phyloP scores from a whole-genome alignment of 2,888 invertebrate species.

The Lasioglossum oenotherae region DNA sequence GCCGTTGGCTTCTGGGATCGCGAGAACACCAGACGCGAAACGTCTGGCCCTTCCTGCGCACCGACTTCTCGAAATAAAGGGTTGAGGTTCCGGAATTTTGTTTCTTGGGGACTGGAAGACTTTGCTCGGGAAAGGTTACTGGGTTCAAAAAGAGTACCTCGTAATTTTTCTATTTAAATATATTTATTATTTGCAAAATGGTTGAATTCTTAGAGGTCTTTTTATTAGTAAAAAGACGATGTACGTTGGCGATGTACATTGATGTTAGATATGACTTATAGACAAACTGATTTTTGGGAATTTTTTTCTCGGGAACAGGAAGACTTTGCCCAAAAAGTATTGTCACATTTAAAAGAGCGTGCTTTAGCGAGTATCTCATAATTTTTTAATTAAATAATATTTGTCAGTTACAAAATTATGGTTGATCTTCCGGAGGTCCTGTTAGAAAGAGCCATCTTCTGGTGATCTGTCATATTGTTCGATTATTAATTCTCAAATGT shows the following conservation, averaged over 20 bases:
- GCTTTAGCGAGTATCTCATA: not conserved
- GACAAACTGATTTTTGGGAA: not conserved
- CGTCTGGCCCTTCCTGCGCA: not conserved
- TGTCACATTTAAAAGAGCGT: fast-evolving
- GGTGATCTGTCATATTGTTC: too few relatives aligned
- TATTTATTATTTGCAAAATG: not conserved
- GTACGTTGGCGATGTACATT: not conserved
- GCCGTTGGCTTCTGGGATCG: conserved; percentile 58
- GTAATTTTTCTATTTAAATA: not conserved
- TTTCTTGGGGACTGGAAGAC: not conserved
- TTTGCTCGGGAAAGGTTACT: not conserved
- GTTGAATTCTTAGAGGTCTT: not conserved
- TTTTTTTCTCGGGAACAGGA: not conserved
- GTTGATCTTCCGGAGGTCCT: too few relatives aligned
- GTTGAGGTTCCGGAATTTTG: not conserved
- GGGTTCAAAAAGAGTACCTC: not conserved
- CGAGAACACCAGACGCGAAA: conserved; percentile 19
- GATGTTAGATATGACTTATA: not conserved
- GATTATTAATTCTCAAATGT: not conserved
- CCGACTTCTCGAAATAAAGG: not conserved
- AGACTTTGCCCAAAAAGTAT: not conserved
- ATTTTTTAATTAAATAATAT: not conserved
- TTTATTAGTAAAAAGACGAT: too few relatives aligned
- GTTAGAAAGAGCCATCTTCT: too few relatives aligned
- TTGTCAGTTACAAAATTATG: not conserved